phyloP scores from a whole-genome alignment of 2,888 invertebrate genomes.

The Cotesia congregata region DNA sequence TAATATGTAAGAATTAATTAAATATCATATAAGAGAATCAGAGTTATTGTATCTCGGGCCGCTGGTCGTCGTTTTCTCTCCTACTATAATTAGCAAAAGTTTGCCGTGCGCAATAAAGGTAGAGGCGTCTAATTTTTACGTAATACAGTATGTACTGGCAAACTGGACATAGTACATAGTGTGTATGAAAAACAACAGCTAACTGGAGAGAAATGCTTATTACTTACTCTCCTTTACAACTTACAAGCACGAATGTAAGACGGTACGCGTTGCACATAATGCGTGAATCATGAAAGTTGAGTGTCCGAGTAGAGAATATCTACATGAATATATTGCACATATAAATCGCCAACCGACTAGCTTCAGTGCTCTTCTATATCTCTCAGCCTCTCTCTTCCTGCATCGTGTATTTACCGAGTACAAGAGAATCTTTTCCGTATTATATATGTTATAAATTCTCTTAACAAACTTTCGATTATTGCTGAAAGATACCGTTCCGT shows the following conservation, averaged over 20 bases:
- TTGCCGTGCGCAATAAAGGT: conserved; percentile 64
- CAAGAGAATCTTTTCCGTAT: neutral
- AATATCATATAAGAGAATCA: neutral
- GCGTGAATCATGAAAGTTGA: conserved; percentile 36
- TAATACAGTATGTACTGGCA: conserved; percentile 51
- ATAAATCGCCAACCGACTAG: conserved; percentile 28
- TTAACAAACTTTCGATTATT: neutral
- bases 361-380: conserved; percentile 25
- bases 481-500: neutral
- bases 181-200: neutral
- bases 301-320: conserved; percentile 7
- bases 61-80: conserved; percentile 66
- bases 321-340: conserved; percentile 8
- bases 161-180: conserved; percentile 35
- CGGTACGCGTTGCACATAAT: conserved; percentile 31
- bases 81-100: conserved; percentile 68
- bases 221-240: conserved; percentile 33
- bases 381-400: conserved; percentile 31
- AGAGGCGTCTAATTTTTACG: conserved; percentile 60
- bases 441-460: neutral
- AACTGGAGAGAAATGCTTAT: conserved; percentile 34
- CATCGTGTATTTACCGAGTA: neutral
- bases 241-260: conserved; percentile 35
- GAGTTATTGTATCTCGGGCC: conserved; percentile 59
- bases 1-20: neutral